A percentile compares a stretch with the other conserved stretches of the same genome.
Conservation (phyloP, 2,888 invertebrate species). For the Drosophila macrothrix region DNA sequence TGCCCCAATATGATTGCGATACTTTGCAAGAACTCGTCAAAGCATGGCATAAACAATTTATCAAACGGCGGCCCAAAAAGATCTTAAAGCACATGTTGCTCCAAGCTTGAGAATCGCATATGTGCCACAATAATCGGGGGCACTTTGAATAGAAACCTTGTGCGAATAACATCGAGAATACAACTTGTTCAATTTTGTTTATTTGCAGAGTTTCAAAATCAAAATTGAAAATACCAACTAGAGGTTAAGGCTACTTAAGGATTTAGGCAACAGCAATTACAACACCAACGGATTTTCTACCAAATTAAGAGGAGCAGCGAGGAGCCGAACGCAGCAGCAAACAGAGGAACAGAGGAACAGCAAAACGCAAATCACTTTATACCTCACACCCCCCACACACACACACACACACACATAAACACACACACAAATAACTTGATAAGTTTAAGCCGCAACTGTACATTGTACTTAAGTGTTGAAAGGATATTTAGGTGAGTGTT, state of each 20-base stretch:
- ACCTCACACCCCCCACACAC: constrained; percentile 76
- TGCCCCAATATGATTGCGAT: background rate
- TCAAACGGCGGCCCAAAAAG: constrained; percentile 35
- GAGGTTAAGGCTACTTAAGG: constrained; percentile 80
- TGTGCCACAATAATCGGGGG: constrained; percentile 11
- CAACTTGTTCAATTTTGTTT: constrained; percentile 27
- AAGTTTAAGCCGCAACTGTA: constrained; percentile 82
- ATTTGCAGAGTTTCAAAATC: constrained; percentile 84
- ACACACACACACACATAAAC: constrained; percentile 36
- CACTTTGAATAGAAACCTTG: constrained; percentile 51
- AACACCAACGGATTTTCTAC: constrained; percentile 73
- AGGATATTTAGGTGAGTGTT: constrained; percentile 78
- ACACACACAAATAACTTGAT: constrained; percentile 41
- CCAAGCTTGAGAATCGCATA: constrained; percentile 20
- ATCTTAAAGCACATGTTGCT: constrained; percentile 41
- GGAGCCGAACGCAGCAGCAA: constrained; percentile 73
- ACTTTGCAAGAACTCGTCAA: constrained; percentile 48
- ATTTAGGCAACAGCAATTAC: constrained; percentile 69
- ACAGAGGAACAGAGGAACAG: constrained; percentile 69
- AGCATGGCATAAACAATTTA: constrained; percentile 67
- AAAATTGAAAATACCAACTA: constrained; percentile 83
- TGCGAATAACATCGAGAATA: constrained; percentile 24
- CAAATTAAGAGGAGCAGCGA: constrained; percentile 44
- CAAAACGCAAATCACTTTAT: constrained; percentile 84
- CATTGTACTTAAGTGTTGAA: constrained; percentile 85